Base-by-base conservation (phyloP, 2,113 vertebrate species). In the Epinephelus cyanopodus region DNA sequence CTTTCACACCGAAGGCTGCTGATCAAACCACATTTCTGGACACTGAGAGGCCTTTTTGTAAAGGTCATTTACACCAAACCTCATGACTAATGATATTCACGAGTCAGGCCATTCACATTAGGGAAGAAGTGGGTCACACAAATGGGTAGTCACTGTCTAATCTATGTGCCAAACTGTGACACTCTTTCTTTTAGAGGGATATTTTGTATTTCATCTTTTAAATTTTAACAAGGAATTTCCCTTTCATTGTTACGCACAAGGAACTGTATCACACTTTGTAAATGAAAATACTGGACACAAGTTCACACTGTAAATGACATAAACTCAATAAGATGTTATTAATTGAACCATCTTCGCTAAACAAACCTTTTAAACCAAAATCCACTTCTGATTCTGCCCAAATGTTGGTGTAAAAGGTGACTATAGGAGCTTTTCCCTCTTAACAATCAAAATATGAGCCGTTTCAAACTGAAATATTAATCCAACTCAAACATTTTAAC, bases 401-500 rank as follows among this genome's bases (percentile, higher is more conserved):
- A 33, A 19, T 45, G 33, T 27, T 57, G 39, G 21, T 21, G 6
- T 58, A 17, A 69, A 77, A 70, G 15, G 60, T 1, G 1, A 19
- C 29, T 45, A 63, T 14, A 21, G 23, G 37, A 19, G 37, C 23
- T 21, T 15, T 61, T 21, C 8, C 3, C 13, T 4, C 14, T 45
- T 18, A 47, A 33, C 10, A 19, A 37, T 63, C 6, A 56, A 70
- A 64, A 75, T 29, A 33, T 62, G 23, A 33, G 19, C 5, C 12
- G 47, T 25, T 63, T 56, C 23, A 60, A 56, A 77, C 2, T 58
- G 12, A 67, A 71, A 61, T 67, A 54, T 50, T 62, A 37, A 62
- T 50, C 27, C 19, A 77, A 29, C 10, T 45, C 18, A 64, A 37
- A 58, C 50, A 70, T 60, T 61, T 65, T 11, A 71, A 45, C 42